Evolutionary conservation across 2,113 vertebrate genomes (phyloP).

Genomic region (Miniopterus natalensis): DNA sequence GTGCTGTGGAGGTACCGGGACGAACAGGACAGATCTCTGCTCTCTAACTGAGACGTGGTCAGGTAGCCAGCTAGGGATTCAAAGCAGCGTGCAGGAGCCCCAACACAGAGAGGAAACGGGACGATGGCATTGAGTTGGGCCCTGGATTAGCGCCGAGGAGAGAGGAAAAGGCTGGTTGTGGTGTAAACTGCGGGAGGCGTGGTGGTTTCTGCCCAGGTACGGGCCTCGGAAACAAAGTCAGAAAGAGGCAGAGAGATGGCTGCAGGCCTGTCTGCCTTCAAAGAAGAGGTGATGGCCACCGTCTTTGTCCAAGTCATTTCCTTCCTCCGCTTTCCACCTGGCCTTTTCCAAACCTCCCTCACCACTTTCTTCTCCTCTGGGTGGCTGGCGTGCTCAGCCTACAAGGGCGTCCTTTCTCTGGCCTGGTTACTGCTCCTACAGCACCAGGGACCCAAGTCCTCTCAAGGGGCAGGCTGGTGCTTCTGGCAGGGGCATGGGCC

Average conservation of each 20-base stretch:
- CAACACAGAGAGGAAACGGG: fast-evolving
- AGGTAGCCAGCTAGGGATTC: background rate
- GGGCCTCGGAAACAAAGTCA: background rate
- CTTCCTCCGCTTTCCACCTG: background rate
- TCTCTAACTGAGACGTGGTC: background rate
- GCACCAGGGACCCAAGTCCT: background rate
- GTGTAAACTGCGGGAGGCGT: fast-evolving
- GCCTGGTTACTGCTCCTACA: background rate
- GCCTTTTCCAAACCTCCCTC: background rate
- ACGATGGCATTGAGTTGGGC: background rate
- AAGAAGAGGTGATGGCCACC: fast-evolving
- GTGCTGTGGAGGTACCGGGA: no score
- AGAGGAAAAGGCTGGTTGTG: background rate
- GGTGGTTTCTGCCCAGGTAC: background rate
- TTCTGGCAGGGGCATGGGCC: background rate
- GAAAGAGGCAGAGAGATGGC: background rate
- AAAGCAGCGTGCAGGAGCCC: background rate
- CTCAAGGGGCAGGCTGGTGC: background rate
- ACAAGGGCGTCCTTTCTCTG: background rate
- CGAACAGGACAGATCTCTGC: background rate
- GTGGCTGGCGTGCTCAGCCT: background rate
- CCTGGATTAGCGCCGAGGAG: background rate
- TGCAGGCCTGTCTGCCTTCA: background rate
- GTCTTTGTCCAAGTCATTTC: background rate
- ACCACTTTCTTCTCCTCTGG: background rate